Base-by-base conservation (phyloP, 2,797 vertebrate genomes). In the Malurus leucopterus region DNA sequence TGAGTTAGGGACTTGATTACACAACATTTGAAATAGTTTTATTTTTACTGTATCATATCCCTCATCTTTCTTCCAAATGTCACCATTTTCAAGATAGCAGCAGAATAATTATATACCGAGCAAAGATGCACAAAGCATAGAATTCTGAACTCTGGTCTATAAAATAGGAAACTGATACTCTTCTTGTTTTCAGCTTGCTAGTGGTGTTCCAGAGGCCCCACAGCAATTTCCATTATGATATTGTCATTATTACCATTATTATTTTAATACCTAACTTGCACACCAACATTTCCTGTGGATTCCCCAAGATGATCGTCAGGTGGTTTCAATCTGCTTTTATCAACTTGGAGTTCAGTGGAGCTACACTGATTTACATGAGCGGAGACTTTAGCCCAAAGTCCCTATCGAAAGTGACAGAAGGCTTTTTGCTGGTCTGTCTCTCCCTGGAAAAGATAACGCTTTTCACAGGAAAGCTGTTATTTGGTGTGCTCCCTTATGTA, bases 401-500 rank as follows among this genome's bases (percentile, higher is more conserved):
- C n/a, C 54, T 77, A 20, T 21, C 72, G 51, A 65, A 91, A 87
- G 70, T 69, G 86, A 83, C 72, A 91, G 81, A 86, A 91, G 87
- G 72, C 81, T 87, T 92, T 93, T 92, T 83, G 47, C 81, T 93
- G 47, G 57, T 40, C 54, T 88, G 22, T 62, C 44, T 77, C 44
- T 92, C 58, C 53, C 59, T 69, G 67, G 30, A 58, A 87, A 91
- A 75, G 86, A 65, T 58, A 87, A 69, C 0, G 0, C 72, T 93
- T 95, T 94, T 88, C 88, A 91, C 84, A 83, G 62, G 29, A 90
- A 93, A 86, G 47, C 62, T 92, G 71, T 77, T 83, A n/a, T 72
- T 84, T 51, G 29, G 13, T 47, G 47, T 44, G 65, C n/a, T 88
- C 44, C 51, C 34, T 92, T 90, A 86, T 53, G 69, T 85, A 94